Conservation (phyloP, 2,797 vertebrate species). For the Trichosurus vulpecula region DNA sequence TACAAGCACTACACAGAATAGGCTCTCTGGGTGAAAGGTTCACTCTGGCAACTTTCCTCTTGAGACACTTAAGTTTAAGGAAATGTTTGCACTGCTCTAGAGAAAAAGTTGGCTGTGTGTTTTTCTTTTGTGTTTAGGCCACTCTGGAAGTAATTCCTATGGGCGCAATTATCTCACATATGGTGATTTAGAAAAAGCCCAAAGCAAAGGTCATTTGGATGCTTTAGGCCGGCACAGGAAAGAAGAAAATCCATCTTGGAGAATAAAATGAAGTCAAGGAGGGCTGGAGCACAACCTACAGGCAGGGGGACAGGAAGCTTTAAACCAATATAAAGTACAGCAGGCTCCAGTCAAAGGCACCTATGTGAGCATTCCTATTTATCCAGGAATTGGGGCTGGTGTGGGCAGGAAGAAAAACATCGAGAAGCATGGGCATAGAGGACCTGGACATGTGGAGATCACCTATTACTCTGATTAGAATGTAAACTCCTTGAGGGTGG, state of each 20-base stretch:
- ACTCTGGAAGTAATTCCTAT: slow-evolving; percentile 86
- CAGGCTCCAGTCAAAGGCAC: slow-evolving; percentile 38
- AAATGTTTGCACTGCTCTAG: slow-evolving; percentile 86
- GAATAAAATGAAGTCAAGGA: slow-evolving; percentile 70
- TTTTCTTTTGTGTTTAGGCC: slow-evolving; percentile 87
- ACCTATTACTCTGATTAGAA: background rate
- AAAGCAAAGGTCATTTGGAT: slow-evolving; percentile 82
- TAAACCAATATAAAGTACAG: slow-evolving; percentile 60
- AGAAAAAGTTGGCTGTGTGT: slow-evolving; percentile 84
- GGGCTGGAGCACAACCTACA: slow-evolving; percentile 62
- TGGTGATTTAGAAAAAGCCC: slow-evolving; percentile 84
- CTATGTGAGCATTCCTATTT: slow-evolving; percentile 49
- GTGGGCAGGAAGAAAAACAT: background rate
- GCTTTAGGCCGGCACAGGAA: slow-evolving; percentile 81
- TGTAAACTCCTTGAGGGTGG: background rate
- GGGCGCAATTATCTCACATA: slow-evolving; percentile 87
- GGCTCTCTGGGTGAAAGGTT: slow-evolving; percentile 84
- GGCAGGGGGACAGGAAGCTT: slow-evolving; percentile 67
- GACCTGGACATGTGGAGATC: background rate
- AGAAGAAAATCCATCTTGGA: slow-evolving; percentile 82
- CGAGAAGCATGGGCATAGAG: background rate
- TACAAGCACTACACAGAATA: slow-evolving; percentile 28
- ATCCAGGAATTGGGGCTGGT: background rate
- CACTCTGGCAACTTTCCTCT: slow-evolving; percentile 83
- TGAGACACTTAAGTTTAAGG: slow-evolving; percentile 87